These are phyloP conservation scores for Alloplasta piceator DNA, from an alignment of 2,888 invertebrate genomes.

Conservation along the genomic window DNA sequence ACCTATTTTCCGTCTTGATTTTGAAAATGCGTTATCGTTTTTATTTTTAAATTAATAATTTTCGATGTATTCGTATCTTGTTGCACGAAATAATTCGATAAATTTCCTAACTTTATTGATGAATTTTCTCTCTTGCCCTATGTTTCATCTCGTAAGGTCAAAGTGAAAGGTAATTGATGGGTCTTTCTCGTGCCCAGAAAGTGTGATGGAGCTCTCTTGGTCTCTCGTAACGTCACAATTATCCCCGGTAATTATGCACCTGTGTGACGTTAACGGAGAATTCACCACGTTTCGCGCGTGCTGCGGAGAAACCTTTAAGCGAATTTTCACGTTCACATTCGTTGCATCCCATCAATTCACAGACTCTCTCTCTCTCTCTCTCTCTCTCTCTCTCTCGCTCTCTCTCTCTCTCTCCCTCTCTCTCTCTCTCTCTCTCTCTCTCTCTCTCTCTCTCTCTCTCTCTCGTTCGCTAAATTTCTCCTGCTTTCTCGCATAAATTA, in stretches of 20 bases:
- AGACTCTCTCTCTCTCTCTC: slow-evolving; percentile 4
- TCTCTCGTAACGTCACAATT: slow-evolving; percentile 44
- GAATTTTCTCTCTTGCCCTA: neutral
- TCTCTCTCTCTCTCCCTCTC: slow-evolving; percentile 3
- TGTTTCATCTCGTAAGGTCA: slow-evolving; percentile 45
- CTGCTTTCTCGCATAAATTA: slow-evolving; percentile 3
- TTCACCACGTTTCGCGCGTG: slow-evolving; percentile 26
- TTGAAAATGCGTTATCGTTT: too few species aligned
- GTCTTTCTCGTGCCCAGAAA: slow-evolving; percentile 22
- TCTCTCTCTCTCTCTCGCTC: slow-evolving; percentile 29
- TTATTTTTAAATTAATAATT: too few species aligned
- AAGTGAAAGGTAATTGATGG: slow-evolving; percentile 60
- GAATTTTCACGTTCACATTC: slow-evolving; percentile 20
- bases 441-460: slow-evolving; percentile 4
- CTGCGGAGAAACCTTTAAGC: slow-evolving; percentile 31
- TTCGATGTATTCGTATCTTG: too few species aligned
- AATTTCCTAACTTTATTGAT: too few species aligned
- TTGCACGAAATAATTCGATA: too few species aligned
- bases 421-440: slow-evolving; percentile 13
- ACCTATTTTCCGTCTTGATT: too few species aligned
- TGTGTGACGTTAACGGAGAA: slow-evolving; percentile 37
- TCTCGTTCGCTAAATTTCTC: slow-evolving; percentile 35
- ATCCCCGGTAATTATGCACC: slow-evolving; percentile 51
- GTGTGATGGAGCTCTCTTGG: slow-evolving; percentile 2
- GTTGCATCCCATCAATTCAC: neutral